Evolutionary conservation across 2,888 invertebrate species (phyloP).

Genomic region (Priocnemis perturbator): DNA sequence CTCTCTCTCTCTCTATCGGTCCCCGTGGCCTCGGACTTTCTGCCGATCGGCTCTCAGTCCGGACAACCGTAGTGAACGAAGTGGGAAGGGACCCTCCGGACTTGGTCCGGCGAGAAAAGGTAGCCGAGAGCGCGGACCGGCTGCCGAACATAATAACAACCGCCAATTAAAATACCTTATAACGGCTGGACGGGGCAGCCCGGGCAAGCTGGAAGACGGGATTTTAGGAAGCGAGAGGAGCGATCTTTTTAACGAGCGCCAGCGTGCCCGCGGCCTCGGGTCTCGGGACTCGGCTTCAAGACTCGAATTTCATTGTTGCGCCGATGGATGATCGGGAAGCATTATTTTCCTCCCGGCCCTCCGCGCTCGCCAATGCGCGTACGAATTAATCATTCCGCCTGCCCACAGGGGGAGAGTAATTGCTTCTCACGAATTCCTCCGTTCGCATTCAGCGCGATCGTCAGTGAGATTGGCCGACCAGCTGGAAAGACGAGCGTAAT

Average conservation of each 20-base stretch:
- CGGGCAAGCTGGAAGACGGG: constrained; percentile 34
- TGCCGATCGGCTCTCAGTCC: constrained; percentile 28
- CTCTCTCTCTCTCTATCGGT: constrained; percentile 16
- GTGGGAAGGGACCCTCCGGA: background rate
- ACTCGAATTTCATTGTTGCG: too few relatives aligned
- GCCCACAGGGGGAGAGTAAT: too few relatives aligned
- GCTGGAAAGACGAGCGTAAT: too few relatives aligned
- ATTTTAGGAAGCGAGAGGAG: constrained; percentile 16
- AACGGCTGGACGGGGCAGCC: constrained; percentile 66
- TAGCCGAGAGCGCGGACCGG: constrained; percentile 27
- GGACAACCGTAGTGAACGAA: background rate
- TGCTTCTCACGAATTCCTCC: too few relatives aligned
- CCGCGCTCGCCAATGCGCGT: too few relatives aligned
- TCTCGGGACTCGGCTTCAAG: too few relatives aligned
- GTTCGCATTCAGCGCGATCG: too few relatives aligned
- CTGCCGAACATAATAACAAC: constrained; percentile 67
- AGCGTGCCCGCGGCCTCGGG: background rate
- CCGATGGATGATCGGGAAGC: too few relatives aligned
- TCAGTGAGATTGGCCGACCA: too few relatives aligned
- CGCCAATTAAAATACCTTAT: constrained; percentile 73
- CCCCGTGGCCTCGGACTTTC: constrained; percentile 6
- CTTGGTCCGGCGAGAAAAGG: constrained; percentile 1
- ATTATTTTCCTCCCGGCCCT: too few relatives aligned
- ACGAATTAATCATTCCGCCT: too few relatives aligned
- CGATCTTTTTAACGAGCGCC: constrained; percentile 2